A percentile compares a stretch with the other conserved stretches of the same genome.
These are phyloP conservation scores for Conger conger DNA, from an alignment of 2,113 vertebrate species.

Conservation along the genomic window DNA sequence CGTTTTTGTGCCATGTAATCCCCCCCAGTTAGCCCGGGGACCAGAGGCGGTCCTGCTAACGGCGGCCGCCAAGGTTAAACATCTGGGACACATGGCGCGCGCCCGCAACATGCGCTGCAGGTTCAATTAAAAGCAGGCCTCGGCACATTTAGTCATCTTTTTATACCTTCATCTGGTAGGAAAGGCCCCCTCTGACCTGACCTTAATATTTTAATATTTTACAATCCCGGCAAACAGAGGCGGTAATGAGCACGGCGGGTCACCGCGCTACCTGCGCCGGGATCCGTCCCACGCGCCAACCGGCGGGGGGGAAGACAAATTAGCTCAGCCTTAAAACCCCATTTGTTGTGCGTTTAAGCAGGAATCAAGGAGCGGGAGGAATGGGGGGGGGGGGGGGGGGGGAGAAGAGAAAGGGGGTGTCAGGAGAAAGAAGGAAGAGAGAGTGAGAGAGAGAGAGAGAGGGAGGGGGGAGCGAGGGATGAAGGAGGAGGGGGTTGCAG, in stretches of 20 bases:
- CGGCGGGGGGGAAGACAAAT: conserved; percentile 67
- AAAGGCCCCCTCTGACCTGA: conserved; percentile 77
- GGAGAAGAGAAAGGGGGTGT: conserved; percentile 39
- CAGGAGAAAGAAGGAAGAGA: neutral
- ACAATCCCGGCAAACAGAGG: conserved; percentile 71
- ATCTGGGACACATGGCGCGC: conserved; percentile 93
- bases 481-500: conserved; percentile 27
- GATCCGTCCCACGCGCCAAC: conserved; percentile 57
- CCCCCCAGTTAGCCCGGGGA: conserved; percentile 87
- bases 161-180: conserved; percentile 70
- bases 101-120: conserved; percentile 93
- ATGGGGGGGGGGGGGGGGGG: conserved; percentile 41
- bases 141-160: conserved; percentile 96
- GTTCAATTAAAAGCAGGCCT: conserved; percentile 96
- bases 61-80: conserved; percentile 82
- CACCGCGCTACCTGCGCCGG: conserved; percentile 58
- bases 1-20: conserved; percentile 84
- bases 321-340: conserved; percentile 71
- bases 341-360: conserved; percentile 69
- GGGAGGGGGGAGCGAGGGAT: neutral
- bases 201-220: conserved; percentile 77
- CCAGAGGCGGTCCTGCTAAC: conserved; percentile 97
- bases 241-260: conserved; percentile 70
- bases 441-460: neutral
- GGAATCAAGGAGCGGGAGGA: conserved; percentile 38